These are phyloP conservation scores for Bujurquina vittata DNA, from an alignment of 2,113 vertebrate genomes.

Conservation along the genomic window DNA sequence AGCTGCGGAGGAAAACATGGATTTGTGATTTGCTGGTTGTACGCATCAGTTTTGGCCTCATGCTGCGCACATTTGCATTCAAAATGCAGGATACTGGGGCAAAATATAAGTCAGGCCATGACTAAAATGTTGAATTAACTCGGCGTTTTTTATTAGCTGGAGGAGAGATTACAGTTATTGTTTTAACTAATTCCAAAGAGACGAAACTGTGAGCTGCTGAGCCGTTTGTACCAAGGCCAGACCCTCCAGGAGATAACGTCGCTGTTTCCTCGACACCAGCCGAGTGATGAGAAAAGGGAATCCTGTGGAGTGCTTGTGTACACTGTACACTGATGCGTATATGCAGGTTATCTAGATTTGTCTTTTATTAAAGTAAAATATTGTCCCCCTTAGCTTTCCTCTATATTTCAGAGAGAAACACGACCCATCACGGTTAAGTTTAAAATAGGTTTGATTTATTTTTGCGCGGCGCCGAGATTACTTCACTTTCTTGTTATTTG, in stretches of 20 bases:
- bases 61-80: conserved; percentile 17
- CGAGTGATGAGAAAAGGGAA: conserved; percentile 3
- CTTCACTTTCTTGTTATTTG: conserved; percentile 79
- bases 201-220: conserved; percentile 10
- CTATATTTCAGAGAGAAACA: conserved; percentile 65
- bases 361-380: conserved; percentile 8
- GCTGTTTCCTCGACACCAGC: neutral
- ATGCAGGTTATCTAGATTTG: neutral
- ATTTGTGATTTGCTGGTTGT: conserved; percentile 1
- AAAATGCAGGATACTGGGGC: neutral
- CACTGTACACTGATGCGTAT: neutral
- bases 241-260: neutral
- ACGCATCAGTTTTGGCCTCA: neutral
- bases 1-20: neutral
- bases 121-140: conserved; percentile 39
- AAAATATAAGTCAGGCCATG: conserved; percentile 21
- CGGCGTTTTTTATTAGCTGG: conserved; percentile 12
- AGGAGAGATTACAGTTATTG: conserved; percentile 33
- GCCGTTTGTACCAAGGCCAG: conserved; percentile 22
- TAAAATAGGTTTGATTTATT: conserved; percentile 80
- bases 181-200: conserved; percentile 23
- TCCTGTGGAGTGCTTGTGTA: conserved; percentile 9
- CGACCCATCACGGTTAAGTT: conserved; percentile 65
- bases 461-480: conserved; percentile 76
- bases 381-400: conserved; percentile 49